Percentiles rank a stretch among this genome's conserved stretches.
Evolutionary conservation across 2,888 invertebrate genomes (phyloP).

Genomic region (Sthenelais limicola): DNA sequence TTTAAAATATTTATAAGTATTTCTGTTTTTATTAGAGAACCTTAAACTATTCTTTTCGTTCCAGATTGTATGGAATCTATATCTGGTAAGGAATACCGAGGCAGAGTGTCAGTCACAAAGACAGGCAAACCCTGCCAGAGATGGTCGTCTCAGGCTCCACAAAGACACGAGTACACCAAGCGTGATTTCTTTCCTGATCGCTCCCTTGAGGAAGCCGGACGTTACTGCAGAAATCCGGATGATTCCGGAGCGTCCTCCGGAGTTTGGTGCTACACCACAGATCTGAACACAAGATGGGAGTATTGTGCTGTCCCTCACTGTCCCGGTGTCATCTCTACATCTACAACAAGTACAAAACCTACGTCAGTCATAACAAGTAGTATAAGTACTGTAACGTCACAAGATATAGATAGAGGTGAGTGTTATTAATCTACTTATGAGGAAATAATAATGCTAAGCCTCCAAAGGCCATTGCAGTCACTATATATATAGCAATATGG

Average conservation of each 20-base stretch:
- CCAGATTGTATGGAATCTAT: neutral
- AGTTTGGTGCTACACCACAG: conserved; percentile 10
- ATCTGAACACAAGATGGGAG: conserved; percentile 14
- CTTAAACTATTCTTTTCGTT: no score
- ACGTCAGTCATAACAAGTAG: no score
- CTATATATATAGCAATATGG: no score
- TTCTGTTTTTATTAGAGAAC: neutral
- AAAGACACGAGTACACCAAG: conserved; percentile 17
- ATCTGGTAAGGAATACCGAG: neutral
- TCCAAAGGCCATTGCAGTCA: no score
- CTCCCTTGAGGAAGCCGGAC: conserved; percentile 83
- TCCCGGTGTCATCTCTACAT: neutral
- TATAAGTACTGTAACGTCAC: no score
- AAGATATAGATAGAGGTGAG: no score
- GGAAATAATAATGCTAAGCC: no score
- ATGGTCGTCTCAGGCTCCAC: conserved; percentile 33
- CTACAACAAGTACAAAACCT: no score
- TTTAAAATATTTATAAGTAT: no score
- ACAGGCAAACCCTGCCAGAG: conserved; percentile 20
- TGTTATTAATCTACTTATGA: no score
- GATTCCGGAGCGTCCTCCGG: neutral
- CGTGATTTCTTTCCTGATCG: conserved; percentile 2
- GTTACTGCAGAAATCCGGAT: conserved; percentile 89
- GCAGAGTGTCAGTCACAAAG: neutral
- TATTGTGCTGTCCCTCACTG: conserved; percentile 18